Evolutionary conservation across 1,140 invertebrate species (phyloP), one percentile per base, ranked within the genome.

Genomic region (Heterodera carotae): DNA sequence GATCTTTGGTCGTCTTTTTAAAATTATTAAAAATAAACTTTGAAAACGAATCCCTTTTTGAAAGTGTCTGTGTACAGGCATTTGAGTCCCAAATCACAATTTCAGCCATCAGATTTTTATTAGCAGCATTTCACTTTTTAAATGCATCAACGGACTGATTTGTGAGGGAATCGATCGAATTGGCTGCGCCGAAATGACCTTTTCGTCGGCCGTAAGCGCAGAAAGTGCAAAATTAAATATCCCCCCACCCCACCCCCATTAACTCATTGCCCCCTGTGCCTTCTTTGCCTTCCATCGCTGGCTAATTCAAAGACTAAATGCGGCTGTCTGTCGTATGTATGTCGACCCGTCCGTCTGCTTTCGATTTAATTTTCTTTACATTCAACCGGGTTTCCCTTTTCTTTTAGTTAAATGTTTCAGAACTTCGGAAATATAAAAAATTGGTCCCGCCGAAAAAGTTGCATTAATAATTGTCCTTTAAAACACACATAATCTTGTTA

Each of bases 261-360:
- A 10, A 18, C 18, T 18, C 18, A 4, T 67, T 34, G 33, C 33
- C 15, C 66, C 18, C 2, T 53, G 12, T 53, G 12, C 18, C 18
- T 15, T 53, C 48, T 53, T 39, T 39, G 36, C 36, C 36, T 39
- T 39, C 18, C 48, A 15, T 15, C 18, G 12, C 2, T 53, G 15
- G 48, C 12, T 53, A 4, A 18, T 15, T 53, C 48, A 22, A 12
- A 18, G 48, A 43, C 33, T 4, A 67, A 67, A 22, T 15, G 66
- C 33, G 22, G 66, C 66, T 67, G 66, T 67, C 33, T n/a, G 33
- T 67, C n/a, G n/a, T n/a, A n/a, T n/a, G 29, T 66, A 7, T 34
- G 29, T 66, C 15, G 29, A 12, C 29, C 66, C 15, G 10, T 22
- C 18, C 22, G 33, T 67, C 66, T 34, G 39, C 22, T 67, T 22